Evolutionary conservation across 2,797 vertebrate species (phyloP).

Genomic region (Chrysolophus pictus): DNA sequence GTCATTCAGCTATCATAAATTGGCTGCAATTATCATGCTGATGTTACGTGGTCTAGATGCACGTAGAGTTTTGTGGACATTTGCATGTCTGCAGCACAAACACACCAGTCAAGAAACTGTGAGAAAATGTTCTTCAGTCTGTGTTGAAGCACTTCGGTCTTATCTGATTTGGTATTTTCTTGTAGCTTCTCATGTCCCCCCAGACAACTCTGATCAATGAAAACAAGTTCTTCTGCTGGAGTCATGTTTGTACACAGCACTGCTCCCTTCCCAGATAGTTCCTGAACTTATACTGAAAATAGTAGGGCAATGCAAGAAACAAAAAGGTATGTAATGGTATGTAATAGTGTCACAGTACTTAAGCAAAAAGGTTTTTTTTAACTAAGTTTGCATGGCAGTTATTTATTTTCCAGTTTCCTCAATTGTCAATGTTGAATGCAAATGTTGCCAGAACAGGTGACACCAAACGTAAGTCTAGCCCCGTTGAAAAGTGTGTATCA

Average conservation of each 20-base stretch:
- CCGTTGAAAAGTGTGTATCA: background rate
- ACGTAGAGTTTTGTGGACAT: background rate
- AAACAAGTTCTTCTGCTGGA: background rate
- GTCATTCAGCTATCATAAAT: accelerated
- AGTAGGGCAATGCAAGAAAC: background rate
- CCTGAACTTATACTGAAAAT: background rate
- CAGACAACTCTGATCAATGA: background rate
- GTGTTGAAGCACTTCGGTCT: background rate
- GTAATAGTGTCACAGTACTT: background rate
- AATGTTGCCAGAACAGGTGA: background rate
- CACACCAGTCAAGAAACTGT: background rate
- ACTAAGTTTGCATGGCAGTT: background rate
- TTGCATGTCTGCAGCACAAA: background rate
- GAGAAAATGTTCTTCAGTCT: background rate
- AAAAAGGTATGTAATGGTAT: background rate
- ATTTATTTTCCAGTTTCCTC: background rate
- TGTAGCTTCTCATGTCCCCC: background rate
- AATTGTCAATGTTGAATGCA: background rate
- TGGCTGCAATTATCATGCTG: background rate
- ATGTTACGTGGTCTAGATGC: background rate
- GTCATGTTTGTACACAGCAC: accelerated
- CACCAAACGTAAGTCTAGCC: background rate
- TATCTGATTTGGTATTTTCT: background rate
- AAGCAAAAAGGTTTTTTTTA: background rate
- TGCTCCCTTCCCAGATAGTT: background rate